phyloP scores from a whole-genome alignment of 2,113 vertebrate species.

The Pantherophis guttatus region DNA sequence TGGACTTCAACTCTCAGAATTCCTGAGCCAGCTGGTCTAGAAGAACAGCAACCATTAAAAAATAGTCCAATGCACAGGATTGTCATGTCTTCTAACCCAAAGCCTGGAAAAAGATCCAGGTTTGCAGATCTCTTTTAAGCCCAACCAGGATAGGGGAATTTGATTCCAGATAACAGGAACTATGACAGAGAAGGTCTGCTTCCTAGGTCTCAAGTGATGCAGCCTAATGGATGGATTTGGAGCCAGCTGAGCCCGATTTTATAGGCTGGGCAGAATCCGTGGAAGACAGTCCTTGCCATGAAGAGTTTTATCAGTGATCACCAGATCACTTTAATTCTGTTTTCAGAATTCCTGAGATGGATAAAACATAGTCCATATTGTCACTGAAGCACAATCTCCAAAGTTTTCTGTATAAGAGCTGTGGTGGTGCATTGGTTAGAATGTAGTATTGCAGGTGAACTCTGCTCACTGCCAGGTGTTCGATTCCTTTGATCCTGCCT shows the following conservation, averaged over 20 bases:
- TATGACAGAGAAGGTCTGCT: neutral
- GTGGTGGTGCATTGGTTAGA: neutral
- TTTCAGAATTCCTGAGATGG: neutral
- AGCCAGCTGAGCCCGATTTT: neutral
- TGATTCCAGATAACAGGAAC: neutral
- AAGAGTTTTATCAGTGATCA: neutral
- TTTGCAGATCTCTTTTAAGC: neutral
- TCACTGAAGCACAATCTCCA: neutral
- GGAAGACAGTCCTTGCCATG: neutral
- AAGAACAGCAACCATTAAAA: neutral
- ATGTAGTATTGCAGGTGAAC: neutral
- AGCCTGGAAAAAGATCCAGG: neutral
- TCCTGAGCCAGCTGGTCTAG: neutral
- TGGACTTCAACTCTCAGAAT: neutral
- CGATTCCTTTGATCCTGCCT: neutral
- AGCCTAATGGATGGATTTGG: neutral
- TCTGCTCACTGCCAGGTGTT: neutral
- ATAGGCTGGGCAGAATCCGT: neutral
- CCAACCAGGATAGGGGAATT: neutral
- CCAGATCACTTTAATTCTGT: neutral
- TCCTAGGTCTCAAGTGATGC: neutral
- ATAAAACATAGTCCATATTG: neutral
- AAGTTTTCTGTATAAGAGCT: neutral
- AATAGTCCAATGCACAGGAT: neutral
- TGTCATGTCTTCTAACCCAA: neutral